Evolutionary conservation across 2,113 vertebrate species (phyloP).

Genomic region (Euleptes europaea): DNA sequence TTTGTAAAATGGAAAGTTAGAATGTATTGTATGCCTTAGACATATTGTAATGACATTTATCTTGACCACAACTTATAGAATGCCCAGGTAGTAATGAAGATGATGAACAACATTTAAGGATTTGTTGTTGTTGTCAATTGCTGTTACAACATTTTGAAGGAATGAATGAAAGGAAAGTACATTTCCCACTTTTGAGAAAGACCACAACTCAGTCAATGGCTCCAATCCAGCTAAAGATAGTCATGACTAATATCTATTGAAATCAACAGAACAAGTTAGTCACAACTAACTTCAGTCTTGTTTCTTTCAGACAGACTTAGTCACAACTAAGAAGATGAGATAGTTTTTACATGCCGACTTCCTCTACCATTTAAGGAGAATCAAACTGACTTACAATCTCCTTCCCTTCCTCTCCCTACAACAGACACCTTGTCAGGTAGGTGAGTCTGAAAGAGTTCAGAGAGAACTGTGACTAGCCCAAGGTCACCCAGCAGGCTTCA

Average conservation of each 20-base stretch:
- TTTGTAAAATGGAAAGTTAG: not conserved
- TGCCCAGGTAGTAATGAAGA: not conserved
- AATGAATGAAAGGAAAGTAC: not conserved
- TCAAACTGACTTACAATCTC: too few species aligned
- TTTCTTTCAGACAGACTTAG: not conserved
- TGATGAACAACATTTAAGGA: conserved; percentile 11
- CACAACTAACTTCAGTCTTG: not conserved
- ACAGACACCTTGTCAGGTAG: too few species aligned
- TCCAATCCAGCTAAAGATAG: not conserved
- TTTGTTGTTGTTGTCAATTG: not conserved
- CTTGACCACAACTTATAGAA: not conserved
- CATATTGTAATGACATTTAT: not conserved
- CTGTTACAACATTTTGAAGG: accelerated
- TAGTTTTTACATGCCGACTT: too few species aligned
- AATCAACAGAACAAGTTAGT: not conserved
- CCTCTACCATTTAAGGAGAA: too few species aligned
- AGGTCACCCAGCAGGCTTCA: too few species aligned
- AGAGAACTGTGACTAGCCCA: too few species aligned
- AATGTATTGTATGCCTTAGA: conserved; percentile 15
- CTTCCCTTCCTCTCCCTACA: too few species aligned
- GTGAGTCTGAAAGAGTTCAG: too few species aligned
- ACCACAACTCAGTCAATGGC: not conserved
- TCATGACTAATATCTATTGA: not conserved
- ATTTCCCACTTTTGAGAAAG: not conserved
- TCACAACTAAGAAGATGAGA: too few species aligned